Percentiles rank a stretch among this genome's conserved stretches.
Evolutionary conservation across 2,888 invertebrate species (phyloP).

Genomic region (Deilephila elpenor): DNA sequence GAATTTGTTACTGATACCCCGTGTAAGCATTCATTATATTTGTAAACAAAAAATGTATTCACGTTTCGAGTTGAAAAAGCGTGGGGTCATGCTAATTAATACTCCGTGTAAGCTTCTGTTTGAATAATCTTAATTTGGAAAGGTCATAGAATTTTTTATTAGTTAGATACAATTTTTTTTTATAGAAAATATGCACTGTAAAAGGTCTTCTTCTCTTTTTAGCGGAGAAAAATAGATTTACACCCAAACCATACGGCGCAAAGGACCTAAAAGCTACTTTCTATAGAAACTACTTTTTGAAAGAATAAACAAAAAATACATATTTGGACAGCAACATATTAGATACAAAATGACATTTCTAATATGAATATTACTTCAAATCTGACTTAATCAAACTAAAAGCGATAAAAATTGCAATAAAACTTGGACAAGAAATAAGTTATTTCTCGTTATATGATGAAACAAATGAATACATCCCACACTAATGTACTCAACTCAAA

Average conservation of each 20-base stretch:
- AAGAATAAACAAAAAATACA: no score
- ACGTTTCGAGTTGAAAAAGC: neutral
- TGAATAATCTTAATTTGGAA: neutral
- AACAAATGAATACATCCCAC: neutral
- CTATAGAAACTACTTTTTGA: no score
- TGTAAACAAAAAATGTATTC: constrained; percentile 10
- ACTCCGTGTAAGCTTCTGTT: neutral
- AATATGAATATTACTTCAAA: no score
- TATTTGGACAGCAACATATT: no score
- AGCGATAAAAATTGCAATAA: neutral
- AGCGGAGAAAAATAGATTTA: no score
- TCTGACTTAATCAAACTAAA: neutral
- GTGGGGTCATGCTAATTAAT: constrained; percentile 21
- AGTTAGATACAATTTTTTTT: neutral
- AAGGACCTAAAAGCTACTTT: no score
- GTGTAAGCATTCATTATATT: constrained; percentile 47
- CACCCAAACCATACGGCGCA: no score
- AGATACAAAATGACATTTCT: no score
- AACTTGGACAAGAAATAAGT: neutral
- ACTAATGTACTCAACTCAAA: neutral
- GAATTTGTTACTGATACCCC: constrained; percentile 64
- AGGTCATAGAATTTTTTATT: neutral
- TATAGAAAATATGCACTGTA: no score
- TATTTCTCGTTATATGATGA: no score
- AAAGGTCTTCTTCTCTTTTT: no score